Evolutionary conservation across 2,113 vertebrate genomes (phyloP).

Genomic region (Microcebus tavaratra): DNA sequence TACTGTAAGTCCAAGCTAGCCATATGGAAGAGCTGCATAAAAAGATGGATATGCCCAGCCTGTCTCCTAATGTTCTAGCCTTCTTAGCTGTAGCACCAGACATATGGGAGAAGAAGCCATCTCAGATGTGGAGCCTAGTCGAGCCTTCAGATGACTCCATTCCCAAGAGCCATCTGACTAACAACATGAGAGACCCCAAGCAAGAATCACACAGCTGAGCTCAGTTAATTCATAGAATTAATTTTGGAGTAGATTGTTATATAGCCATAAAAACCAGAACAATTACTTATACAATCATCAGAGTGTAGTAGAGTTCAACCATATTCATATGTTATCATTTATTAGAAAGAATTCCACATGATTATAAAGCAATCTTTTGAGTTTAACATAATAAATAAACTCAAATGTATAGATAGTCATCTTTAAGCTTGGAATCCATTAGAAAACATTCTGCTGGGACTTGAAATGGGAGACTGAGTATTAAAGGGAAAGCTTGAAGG

Average conservation of each 20-base stretch:
- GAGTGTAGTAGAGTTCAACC: neutral
- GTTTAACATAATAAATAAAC: neutral
- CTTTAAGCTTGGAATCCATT: neutral
- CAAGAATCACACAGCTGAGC: neutral
- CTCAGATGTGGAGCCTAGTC: neutral
- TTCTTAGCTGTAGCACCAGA: neutral
- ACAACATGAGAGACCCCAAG: neutral
- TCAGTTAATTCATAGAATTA: neutral
- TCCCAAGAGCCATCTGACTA: neutral
- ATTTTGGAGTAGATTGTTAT: neutral
- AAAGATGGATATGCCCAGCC: neutral
- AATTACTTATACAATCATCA: neutral
- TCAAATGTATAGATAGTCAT: neutral
- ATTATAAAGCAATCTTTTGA: neutral
- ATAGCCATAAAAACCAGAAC: neutral
- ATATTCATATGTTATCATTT: neutral
- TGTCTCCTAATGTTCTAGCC: neutral
- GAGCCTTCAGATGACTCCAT: neutral
- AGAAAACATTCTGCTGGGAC: neutral
- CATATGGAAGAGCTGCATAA: neutral
- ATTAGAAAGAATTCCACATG: neutral
- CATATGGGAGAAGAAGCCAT: neutral
- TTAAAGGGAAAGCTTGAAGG: neutral
- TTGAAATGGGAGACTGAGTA: neutral
- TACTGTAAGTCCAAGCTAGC: neutral